These are phyloP conservation scores for Oeneis ivallda DNA, from an alignment of 2,888 invertebrate genomes.

Conservation along the genomic window DNA sequence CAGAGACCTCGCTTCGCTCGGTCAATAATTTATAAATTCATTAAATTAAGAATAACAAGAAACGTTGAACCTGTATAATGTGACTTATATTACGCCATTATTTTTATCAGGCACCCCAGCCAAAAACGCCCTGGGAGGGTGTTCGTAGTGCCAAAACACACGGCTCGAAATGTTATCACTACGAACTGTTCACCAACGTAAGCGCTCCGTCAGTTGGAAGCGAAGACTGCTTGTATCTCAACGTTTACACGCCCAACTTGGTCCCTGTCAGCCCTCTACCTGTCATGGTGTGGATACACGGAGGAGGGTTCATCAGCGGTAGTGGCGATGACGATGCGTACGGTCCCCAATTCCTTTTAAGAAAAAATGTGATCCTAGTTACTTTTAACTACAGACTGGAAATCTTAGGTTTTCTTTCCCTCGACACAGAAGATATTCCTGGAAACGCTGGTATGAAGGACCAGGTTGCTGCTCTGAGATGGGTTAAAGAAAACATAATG, in stretches of 20 bases:
- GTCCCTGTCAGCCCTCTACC: neutral
- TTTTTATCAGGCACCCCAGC: conserved; percentile 9
- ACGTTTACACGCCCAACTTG: conserved; percentile 16
- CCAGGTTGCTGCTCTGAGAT: conserved; percentile 55
- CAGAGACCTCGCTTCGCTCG: no score
- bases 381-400: conserved; percentile 61
- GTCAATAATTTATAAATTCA: no score
- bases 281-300: conserved; percentile 20
- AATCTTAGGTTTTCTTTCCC: conserved; percentile 56
- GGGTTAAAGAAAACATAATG: conserved; percentile 54
- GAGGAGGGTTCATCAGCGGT: conserved; percentile 8
- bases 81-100: neutral
- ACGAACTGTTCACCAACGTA: neutral
- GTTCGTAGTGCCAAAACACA: conserved; percentile 11
- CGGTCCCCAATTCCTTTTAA: conserved; percentile 53
- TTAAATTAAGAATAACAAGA: no score
- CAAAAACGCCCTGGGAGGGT: conserved; percentile 17
- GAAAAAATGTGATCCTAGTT: conserved; percentile 52
- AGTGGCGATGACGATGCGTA: conserved; percentile 26
- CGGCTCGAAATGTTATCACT: conserved; percentile 10
- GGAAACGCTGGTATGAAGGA: conserved; percentile 61
- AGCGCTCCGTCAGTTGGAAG: neutral
- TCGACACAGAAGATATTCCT: conserved; percentile 56
- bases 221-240: conserved; percentile 19
- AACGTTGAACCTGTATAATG: no score